These are phyloP conservation scores for Apis dorsata DNA, from an alignment of 1,140 invertebrate genomes.

Conservation along the genomic window DNA sequence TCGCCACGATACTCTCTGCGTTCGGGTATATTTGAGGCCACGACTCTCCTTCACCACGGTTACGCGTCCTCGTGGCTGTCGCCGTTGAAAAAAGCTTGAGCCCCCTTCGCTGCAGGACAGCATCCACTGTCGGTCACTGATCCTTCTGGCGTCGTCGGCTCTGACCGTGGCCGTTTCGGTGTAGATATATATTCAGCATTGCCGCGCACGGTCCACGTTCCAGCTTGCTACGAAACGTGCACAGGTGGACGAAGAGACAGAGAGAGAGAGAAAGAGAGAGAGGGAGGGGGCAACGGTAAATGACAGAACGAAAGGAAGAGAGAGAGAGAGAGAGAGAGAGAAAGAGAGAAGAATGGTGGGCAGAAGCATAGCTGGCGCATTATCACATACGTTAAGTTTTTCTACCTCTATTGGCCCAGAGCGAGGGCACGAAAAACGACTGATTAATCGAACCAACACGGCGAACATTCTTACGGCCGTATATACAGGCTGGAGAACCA, in stretches of 20 bases:
- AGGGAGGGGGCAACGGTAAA: neutral
- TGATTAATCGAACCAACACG: conserved; percentile 70
- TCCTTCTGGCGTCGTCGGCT: conserved; percentile 34
- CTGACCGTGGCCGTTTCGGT: conserved; percentile 23
- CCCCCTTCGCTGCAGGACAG: conserved; percentile 54
- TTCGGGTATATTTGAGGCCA: conserved; percentile 36
- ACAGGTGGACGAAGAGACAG: neutral
- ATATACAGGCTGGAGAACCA: conserved; percentile 29
- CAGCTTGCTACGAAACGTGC: conserved; percentile 16
- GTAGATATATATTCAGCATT: conserved; percentile 23
- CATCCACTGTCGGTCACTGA: conserved; percentile 52
- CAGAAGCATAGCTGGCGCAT: conserved; percentile 64
- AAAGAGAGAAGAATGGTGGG: neutral
- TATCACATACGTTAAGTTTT: conserved; percentile 70
- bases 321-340: neutral
- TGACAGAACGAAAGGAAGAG: neutral
- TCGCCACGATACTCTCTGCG: neutral
- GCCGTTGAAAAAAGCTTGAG: conserved; percentile 59
- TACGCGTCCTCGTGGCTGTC: conserved; percentile 59
- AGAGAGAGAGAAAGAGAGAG: neutral
- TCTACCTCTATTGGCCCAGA: conserved; percentile 66
- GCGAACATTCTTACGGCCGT: conserved; percentile 58
- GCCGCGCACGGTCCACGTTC: conserved; percentile 34
- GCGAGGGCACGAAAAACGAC: conserved; percentile 63
- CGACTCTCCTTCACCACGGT: conserved; percentile 26